Percentiles rank a stretch among this genome's conserved stretches.
Conservation (phyloP, 2,797 vertebrate species). For the Chromobotia macracanthus region DNA sequence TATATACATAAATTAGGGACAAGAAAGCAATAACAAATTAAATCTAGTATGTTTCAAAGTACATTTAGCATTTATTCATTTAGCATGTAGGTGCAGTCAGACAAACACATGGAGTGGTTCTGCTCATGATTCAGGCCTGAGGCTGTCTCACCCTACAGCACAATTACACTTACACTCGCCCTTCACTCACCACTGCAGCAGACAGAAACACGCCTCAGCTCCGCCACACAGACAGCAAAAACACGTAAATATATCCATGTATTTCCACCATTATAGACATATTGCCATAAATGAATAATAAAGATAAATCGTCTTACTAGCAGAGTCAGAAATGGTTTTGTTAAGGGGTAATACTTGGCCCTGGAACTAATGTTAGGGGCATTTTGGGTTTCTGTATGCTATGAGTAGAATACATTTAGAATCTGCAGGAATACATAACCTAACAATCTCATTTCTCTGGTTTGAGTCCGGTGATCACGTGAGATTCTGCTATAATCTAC, state of each 20-base stretch:
- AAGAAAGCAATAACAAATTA: no score
- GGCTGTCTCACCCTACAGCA: conserved; percentile 72
- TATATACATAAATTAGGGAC: no score
- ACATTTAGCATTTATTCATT: conserved; percentile 25
- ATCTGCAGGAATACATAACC: no score
- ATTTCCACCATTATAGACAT: not conserved
- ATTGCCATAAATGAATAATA: not conserved
- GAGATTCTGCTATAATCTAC: conserved; percentile 36
- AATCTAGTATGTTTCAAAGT: no score
- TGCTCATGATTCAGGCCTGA: conserved; percentile 65
- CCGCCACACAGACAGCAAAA: conserved; percentile 67
- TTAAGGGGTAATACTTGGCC: not conserved
- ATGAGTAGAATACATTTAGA: no score
- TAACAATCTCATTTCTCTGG: conserved; percentile 20
- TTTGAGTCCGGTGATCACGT: conserved; percentile 19
- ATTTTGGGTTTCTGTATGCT: no score
- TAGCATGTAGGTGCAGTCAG: conserved; percentile 15
- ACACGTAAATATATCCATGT: not conserved
- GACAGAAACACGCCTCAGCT: conserved; percentile 80
- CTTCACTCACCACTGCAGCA: conserved; percentile 83
- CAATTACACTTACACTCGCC: conserved; percentile 75
- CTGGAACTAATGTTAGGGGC: no score
- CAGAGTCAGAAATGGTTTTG: not conserved
- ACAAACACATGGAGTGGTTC: conserved; percentile 3
- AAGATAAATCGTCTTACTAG: no score